Base-by-base conservation (phyloP, 2,797 vertebrate genomes). In the Pitangus sulphuratus region DNA sequence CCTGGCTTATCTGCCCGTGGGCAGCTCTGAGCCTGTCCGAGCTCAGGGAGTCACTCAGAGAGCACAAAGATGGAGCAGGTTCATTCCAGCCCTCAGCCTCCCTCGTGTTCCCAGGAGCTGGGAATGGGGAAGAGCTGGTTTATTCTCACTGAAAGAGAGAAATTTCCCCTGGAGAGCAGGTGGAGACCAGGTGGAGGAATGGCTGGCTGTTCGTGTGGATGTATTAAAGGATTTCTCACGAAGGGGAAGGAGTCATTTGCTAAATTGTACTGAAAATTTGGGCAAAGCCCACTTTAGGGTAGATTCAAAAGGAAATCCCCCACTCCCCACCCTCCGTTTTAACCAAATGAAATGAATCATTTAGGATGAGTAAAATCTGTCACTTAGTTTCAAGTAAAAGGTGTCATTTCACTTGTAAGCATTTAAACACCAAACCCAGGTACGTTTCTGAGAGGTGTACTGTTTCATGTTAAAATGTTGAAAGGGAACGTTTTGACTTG, bases 401-500 rank as follows among this genome's bases (percentile, higher is more conserved):
- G 39, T 65, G 71, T 81, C 50, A 50, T 75, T 78, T 90, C 61
- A 48, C 90, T 91, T 91, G 93, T 93, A 94, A 93, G 77, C 74
- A 66, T 79, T 86, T 45, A 76, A 71, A 81, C 92, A 84, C 56
- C 20, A 81, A 88, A 71, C 11, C 11, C 66, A 75, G 90, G 77
- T 91, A 90, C 76, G 30, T 68, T 88, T 88, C 54, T 84, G 94
- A 91, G 75, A 84, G 65, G 39, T 91, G 87, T 69, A 69, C 25
- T 57, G 42, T 72, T 90, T 94, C 85, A 82, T 87, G 80, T 86
- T 76, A 76, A 71, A 91, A 76, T 57, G 76, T 91, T 93, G 80
- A 95, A 96, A 95, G 83, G 80, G 58, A 95, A 94, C 45, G 37
- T 58, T 88, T 90, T 91, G 88, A 93, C 80, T 91, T 72, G 77